phyloP scores from a whole-genome alignment of 2,797 vertebrate species.

The Sebastes trivittatus region DNA sequence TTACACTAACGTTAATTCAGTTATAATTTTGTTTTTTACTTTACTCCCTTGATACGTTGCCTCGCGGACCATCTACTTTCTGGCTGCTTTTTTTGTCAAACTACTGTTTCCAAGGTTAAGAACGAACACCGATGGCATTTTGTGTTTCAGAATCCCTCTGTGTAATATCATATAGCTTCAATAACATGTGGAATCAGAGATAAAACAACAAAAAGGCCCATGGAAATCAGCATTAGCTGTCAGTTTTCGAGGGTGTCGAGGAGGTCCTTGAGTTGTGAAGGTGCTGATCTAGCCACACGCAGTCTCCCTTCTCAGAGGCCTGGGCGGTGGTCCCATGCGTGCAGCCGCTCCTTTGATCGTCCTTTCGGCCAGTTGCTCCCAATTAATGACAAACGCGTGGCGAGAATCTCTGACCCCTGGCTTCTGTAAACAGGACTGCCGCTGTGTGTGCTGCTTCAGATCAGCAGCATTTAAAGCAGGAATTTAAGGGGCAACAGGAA shows the following conservation, averaged over 20 bases:
- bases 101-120: not conserved
- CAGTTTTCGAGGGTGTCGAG: not conserved
- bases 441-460: slow-evolving; percentile 37
- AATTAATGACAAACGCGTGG: slow-evolving; percentile 59
- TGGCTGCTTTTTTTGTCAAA: too few relatives aligned
- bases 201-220: not conserved
- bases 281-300: not conserved
- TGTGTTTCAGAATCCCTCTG: not conserved
- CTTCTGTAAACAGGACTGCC: slow-evolving; percentile 57
- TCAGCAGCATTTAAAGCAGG: slow-evolving; percentile 41
- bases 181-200: not conserved
- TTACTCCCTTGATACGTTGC: too few relatives aligned
- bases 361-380: slow-evolving; percentile 35
- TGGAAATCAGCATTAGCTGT: not conserved
- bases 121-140: not conserved
- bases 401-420: slow-evolving; percentile 48
- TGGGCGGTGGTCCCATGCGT: slow-evolving; percentile 19
- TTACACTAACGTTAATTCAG: too few relatives aligned
- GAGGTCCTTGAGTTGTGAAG: not conserved
- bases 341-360: slow-evolving; percentile 35
- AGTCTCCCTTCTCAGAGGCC: slow-evolving; percentile 2
- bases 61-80: too few relatives aligned
- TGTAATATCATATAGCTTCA: not conserved
- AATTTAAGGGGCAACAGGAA: slow-evolving; percentile 51
- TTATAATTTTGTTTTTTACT: too few relatives aligned